Percentiles rank a stretch among this genome's conserved stretches.
Conservation (phyloP, 2,113 vertebrate species). For the Anhinga rufa region DNA sequence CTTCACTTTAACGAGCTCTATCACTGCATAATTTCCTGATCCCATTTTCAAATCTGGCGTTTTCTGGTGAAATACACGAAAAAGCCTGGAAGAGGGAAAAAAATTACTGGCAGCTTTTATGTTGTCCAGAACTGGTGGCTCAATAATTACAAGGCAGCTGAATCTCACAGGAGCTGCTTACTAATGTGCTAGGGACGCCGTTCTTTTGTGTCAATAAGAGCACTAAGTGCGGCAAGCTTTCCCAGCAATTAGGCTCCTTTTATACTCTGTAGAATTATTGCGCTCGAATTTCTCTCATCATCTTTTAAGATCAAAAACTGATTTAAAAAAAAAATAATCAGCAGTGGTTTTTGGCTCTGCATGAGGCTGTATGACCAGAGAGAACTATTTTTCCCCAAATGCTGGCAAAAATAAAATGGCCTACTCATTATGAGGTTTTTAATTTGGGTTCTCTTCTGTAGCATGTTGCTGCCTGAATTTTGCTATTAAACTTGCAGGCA, state of each 20-base stretch:
- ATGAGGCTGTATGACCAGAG: neutral
- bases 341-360: neutral
- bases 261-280: neutral
- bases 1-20: neutral
- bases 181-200: neutral
- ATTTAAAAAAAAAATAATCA: neutral
- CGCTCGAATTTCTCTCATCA: neutral
- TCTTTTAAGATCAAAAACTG: neutral
- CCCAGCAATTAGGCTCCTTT: neutral
- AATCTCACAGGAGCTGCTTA: neutral
- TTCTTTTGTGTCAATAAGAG: neutral
- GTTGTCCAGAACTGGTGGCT: neutral
- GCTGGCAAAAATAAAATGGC: neutral
- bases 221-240: neutral
- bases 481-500: neutral
- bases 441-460: neutral
- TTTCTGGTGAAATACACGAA: neutral
- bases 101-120: neutral
- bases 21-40: neutral
- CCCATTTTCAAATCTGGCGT: neutral
- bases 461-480: neutral
- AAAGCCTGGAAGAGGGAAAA: neutral
- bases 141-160: neutral
- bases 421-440: neutral
- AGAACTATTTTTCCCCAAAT: neutral